Base-by-base conservation (phyloP, 2,888 invertebrate species). In the Acleris sparsana region DNA sequence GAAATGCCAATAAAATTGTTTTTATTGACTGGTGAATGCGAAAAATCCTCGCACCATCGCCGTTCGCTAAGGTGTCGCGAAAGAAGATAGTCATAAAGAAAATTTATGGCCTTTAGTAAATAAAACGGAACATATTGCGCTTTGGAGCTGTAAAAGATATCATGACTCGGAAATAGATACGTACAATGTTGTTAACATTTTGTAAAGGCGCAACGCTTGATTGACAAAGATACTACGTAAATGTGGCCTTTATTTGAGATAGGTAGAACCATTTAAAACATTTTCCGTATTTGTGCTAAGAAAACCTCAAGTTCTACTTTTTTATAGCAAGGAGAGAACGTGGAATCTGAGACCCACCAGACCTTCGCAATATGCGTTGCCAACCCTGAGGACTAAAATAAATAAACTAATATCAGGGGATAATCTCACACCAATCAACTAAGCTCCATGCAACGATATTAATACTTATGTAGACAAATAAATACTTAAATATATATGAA, bases 51-150 rank as follows among this genome's bases (percentile, higher is more conserved):
- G 39, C 75, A 71, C 68, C 71, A 71, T 71, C 72, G 33, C 33
- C 33, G 33, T 9, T 33, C 9, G 66, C 70, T 70, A 73, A 75
- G 78, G 74, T 76, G 70, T 57, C 75, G 71, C 79, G 84, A 87
- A 87, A 88, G 88, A 87, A 88, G 85, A 84, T 83, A 81, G 86
- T 83, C 86, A 88, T 89, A 89, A 90, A 86, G 75, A 74, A 84
- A 88, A 88, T 90, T 90, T 90, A 90, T 89, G 69, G 81, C 80
- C 78, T 74, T 79, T 79, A 85, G 86, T 89, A 88, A 90, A 90
- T 89, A 89, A 87, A 82, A 80, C 80, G 84, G 85, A 84, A 88
- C 86, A 86, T 86, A 87, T 87, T 88, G 84, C 82, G 81, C 76
- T 82, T 85, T 80, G 69, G 59, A 80, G 80, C 77, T 78, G 79